Conservation (phyloP, 2,888 invertebrate genomes). For the Ceriagrion tenellum region DNA sequence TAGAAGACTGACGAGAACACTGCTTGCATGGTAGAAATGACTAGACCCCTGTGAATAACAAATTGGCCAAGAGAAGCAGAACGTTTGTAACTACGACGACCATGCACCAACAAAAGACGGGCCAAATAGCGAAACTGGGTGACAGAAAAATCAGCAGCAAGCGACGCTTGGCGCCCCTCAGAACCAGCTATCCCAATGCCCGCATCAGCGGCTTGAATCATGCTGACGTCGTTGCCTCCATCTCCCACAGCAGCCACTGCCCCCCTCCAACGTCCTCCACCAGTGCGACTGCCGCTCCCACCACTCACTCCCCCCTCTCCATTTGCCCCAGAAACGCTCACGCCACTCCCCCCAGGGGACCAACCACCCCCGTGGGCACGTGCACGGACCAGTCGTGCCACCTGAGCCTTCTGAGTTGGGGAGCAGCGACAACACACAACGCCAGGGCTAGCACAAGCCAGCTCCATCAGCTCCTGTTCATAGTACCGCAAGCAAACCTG, state of each 20-base stretch:
- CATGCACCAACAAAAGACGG: slow-evolving; percentile 93
- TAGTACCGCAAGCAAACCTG: slow-evolving; percentile 85
- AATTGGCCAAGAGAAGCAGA: slow-evolving; percentile 99
- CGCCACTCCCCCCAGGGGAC: slow-evolving; percentile 49
- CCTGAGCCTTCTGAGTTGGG: slow-evolving; percentile 86
- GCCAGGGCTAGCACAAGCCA: slow-evolving; percentile 86
- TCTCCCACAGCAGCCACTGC: slow-evolving; percentile 82
- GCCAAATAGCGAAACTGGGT: slow-evolving; percentile 93
- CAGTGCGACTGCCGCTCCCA: slow-evolving; percentile 77
- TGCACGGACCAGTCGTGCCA: slow-evolving; percentile 83
- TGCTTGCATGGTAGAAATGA: slow-evolving; percentile 99
- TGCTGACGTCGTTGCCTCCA: slow-evolving; percentile 86
- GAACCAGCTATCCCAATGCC: slow-evolving; percentile 94
- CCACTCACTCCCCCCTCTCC: slow-evolving; percentile 54
- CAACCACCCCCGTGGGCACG: slow-evolving; percentile 53
- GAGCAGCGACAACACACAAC: slow-evolving; percentile 88
- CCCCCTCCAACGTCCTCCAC: slow-evolving; percentile 78
- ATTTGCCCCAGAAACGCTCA: slow-evolving; percentile 47
- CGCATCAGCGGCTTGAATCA: slow-evolving; percentile 84
- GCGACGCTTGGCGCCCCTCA: slow-evolving; percentile 93
- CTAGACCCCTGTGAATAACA: slow-evolving; percentile 98
- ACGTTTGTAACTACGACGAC: slow-evolving; percentile 94
- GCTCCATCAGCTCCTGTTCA: slow-evolving; percentile 86
- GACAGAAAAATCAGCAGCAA: slow-evolving; percentile 98
- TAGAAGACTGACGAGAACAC: slow-evolving; percentile 99